Percentiles rank a stretch among this genome's conserved stretches.
Evolutionary conservation across 2,888 invertebrate species (phyloP).

Genomic region (Ennomos fuscantarius): DNA sequence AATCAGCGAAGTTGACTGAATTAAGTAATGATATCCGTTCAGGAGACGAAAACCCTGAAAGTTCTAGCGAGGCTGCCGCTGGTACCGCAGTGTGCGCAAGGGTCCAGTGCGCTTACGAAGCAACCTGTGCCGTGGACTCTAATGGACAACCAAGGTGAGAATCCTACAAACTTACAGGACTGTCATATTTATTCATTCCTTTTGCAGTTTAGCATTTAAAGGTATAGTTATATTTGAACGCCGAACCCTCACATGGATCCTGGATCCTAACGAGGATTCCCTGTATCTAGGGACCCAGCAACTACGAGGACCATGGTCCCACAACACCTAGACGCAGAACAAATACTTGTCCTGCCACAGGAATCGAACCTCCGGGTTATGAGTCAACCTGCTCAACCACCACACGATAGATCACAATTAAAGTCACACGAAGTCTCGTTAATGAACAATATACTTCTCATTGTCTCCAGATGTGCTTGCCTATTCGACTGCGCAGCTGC

Average conservation of each 20-base stretch:
- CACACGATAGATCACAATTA: too few species aligned
- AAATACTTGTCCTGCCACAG: too few species aligned
- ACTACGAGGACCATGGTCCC: too few species aligned
- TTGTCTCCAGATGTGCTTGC: conserved; percentile 86
- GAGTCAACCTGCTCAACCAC: too few species aligned
- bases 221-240: too few species aligned
- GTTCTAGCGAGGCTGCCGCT: conserved; percentile 59
- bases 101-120: conserved; percentile 93
- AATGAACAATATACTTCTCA: background rate
- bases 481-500: conserved; percentile 90
- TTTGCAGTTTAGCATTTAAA: too few species aligned
- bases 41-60: conserved; percentile 62
- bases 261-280: too few species aligned
- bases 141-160: conserved; percentile 81
- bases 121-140: conserved; percentile 92
- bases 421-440: too few species aligned
- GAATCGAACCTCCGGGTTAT: too few species aligned
- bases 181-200: too few species aligned
- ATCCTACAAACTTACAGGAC: background rate
- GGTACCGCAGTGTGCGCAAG: conserved; percentile 91
- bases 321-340: too few species aligned
- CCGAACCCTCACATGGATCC: conserved; percentile 1
- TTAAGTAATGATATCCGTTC: conserved; percentile 68
- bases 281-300: too few species aligned
- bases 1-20: conserved; percentile 60